Evolutionary conservation across 2,113 vertebrate genomes (phyloP).

Genomic region (Etheostoma spectabile): DNA sequence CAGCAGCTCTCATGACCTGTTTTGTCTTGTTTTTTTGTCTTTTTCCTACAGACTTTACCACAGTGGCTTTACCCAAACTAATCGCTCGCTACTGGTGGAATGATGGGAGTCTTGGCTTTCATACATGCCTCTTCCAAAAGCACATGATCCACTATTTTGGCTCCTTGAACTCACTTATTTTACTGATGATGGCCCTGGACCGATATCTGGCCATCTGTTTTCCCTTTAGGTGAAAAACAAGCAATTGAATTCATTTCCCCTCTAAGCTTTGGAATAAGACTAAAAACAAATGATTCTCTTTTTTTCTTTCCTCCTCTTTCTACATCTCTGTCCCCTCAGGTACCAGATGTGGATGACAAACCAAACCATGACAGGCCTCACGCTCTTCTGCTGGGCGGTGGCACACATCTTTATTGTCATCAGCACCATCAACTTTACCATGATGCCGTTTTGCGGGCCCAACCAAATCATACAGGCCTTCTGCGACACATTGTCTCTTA

Average conservation of each 20-base stretch:
- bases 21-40: too few species aligned
- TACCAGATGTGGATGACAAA: constrained; percentile 60
- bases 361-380: constrained; percentile 43
- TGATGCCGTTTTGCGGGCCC: constrained; percentile 58
- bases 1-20: too few species aligned
- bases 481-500: constrained; percentile 47
- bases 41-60: constrained; percentile 42
- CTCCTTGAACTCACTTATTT: constrained; percentile 66
- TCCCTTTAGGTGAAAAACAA: constrained; percentile 56
- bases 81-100: constrained; percentile 69
- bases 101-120: constrained; percentile 54
- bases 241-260: not conserved
- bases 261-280: not conserved
- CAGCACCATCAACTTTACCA: not conserved
- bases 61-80: constrained; percentile 66
- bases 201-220: constrained; percentile 64
- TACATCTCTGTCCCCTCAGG: constrained; percentile 14
- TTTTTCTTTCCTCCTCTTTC: not conserved
- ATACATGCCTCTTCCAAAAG: constrained; percentile 62
- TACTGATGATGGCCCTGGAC: constrained; percentile 69
- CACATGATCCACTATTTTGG: constrained; percentile 70
- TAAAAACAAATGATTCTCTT: too few species aligned
- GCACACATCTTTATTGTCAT: constrained; percentile 40
- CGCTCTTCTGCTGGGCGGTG: constrained; percentile 44
- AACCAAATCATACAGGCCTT: constrained; percentile 55